Percentiles rank a stretch among this genome's conserved stretches.
phyloP scores from a whole-genome alignment of 2,797 vertebrate species.

The Poeciliopsis turneri region DNA sequence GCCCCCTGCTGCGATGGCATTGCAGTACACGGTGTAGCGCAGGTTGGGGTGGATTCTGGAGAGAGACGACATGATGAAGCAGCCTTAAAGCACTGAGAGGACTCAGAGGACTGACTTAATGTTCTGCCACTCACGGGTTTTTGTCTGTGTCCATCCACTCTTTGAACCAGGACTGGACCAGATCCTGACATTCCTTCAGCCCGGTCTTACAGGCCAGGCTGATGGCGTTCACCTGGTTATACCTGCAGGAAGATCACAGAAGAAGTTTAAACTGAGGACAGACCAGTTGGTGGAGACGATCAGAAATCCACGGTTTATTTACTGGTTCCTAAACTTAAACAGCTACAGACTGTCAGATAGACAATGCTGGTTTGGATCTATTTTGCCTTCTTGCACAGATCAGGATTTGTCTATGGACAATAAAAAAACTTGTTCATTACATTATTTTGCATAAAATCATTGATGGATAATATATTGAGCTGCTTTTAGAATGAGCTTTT shows the following conservation, averaged over 20 bases:
- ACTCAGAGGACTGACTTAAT: neutral
- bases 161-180: slow-evolving; percentile 41
- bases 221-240: slow-evolving; percentile 87
- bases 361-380: neutral
- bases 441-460: too few species aligned
- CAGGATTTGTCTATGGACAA: too few species aligned
- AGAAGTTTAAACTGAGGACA: neutral
- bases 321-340: neutral
- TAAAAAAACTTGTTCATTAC: too few species aligned
- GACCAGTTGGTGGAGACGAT: neutral
- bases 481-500: too few species aligned
- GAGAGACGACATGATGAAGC: neutral
- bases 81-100: too few species aligned
- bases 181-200: slow-evolving; percentile 50
- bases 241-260: slow-evolving; percentile 74
- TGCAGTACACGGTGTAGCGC: slow-evolving; percentile 90
- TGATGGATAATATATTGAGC: too few species aligned
- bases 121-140: slow-evolving; percentile 68
- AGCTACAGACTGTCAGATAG: neutral
- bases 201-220: slow-evolving; percentile 85
- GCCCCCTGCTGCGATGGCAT: slow-evolving; percentile 83
- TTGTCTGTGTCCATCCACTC: slow-evolving; percentile 59
- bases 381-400: too few species aligned
- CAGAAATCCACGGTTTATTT: neutral
- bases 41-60: slow-evolving; percentile 88